These are phyloP conservation scores for Pseudopipra pipra DNA, from an alignment of 2,113 vertebrate genomes.

Conservation along the genomic window DNA sequence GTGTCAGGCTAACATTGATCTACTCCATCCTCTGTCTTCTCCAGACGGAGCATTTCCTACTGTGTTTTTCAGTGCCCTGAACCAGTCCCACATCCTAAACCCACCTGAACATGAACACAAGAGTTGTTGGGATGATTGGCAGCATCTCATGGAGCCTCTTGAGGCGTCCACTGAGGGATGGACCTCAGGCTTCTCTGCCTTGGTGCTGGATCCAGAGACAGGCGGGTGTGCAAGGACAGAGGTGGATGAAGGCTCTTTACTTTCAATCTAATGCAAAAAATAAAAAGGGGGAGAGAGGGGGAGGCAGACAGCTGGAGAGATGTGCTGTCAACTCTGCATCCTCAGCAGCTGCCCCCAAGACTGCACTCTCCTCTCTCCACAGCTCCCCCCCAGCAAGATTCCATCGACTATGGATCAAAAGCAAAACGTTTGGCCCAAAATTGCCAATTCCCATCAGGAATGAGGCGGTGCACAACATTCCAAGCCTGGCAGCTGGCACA, in stretches of 20 bases:
- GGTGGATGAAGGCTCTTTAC: background rate
- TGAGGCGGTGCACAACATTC: background rate
- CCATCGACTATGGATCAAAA: background rate
- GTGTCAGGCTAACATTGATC: background rate
- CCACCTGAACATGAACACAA: background rate
- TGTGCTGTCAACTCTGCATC: background rate
- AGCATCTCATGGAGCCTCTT: background rate
- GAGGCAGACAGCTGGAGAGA: background rate
- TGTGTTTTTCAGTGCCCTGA: accelerated
- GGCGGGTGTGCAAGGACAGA: background rate
- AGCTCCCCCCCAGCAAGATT: background rate
- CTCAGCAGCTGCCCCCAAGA: background rate
- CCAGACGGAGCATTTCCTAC: background rate
- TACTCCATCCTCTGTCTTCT: background rate
- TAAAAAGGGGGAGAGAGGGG: background rate
- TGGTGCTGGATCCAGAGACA: background rate
- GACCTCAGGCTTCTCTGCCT: background rate
- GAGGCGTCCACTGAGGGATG: background rate
- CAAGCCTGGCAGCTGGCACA: background rate
- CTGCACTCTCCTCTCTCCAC: background rate
- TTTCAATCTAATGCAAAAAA: background rate
- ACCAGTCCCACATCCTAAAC: background rate
- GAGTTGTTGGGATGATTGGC: accelerated
- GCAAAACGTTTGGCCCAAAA: background rate
- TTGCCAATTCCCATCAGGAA: background rate